phyloP scores from a whole-genome alignment of 1,140 invertebrate genomes.

The Stenopsyche tienmushanensis region DNA sequence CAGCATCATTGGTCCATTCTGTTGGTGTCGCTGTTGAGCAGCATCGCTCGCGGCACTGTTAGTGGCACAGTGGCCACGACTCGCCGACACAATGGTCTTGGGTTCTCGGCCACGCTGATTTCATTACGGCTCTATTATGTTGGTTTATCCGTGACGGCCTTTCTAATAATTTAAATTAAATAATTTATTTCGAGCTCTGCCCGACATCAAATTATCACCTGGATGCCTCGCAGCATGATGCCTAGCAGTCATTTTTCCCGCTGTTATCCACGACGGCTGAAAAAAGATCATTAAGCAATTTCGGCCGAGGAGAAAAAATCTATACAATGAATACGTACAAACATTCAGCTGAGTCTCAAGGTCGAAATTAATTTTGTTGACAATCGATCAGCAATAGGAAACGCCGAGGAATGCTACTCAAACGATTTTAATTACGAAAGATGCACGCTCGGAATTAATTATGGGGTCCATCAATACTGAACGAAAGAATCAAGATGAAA shows the following conservation, averaged over 20 bases:
- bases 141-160: constrained; percentile 38
- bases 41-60: too few relatives aligned
- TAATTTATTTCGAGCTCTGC: constrained; percentile 30
- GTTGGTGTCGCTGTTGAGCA: too few relatives aligned
- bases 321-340: background rate
- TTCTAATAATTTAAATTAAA: constrained; percentile 41
- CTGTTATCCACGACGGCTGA: background rate
- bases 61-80: background rate
- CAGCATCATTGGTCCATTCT: too few relatives aligned
- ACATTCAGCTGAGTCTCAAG: too few relatives aligned
- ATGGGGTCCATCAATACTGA: too few relatives aligned
- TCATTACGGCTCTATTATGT: constrained; percentile 40
- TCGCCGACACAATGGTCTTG: constrained; percentile 3
- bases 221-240: constrained; percentile 23
- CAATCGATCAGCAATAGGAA: too few relatives aligned
- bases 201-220: constrained; percentile 31
- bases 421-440: too few relatives aligned
- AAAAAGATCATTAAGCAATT: constrained; percentile 12
- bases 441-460: too few relatives aligned
- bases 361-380: too few relatives aligned
- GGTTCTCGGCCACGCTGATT: constrained; percentile 31
- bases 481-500: too few relatives aligned
- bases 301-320: background rate
- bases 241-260: constrained; percentile 8
- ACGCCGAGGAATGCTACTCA: too few relatives aligned